These are phyloP conservation scores for Marisa cornuarietis DNA, from an alignment of 1,140 invertebrate species.

Conservation along the genomic window DNA sequence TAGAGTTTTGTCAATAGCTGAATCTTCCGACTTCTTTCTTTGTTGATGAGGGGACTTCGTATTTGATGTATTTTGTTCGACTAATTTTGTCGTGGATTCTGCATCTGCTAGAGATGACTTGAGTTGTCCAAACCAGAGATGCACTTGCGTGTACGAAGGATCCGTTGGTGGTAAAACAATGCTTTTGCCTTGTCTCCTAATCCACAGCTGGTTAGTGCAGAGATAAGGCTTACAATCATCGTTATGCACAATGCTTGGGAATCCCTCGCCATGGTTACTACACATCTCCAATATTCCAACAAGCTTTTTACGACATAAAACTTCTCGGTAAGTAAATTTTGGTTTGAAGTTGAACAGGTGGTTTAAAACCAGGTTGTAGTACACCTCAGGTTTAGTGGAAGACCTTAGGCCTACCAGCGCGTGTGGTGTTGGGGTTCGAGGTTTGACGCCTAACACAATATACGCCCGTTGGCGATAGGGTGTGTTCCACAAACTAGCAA, in stretches of 20 bases:
- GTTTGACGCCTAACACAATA: conserved; percentile 22
- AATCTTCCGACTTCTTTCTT: background rate
- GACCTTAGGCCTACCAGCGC: conserved; percentile 2
- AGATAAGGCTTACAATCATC: conserved; percentile 1
- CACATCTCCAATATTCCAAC: conserved; percentile 19
- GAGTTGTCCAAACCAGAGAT: conserved; percentile 12
- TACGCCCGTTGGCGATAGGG: background rate
- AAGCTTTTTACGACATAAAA: background rate
- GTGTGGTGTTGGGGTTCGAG: background rate
- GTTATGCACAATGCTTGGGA: conserved; percentile 14
- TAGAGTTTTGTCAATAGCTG: background rate
- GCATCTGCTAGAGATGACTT: background rate
- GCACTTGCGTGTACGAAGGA: conserved; percentile 7
- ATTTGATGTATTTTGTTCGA: background rate
- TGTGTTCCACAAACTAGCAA: conserved; percentile 26
- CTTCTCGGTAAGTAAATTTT: conserved; percentile 18
- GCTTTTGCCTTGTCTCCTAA: conserved; percentile 3
- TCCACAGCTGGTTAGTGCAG: conserved; percentile 19
- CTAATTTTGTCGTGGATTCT: background rate
- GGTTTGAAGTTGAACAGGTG: conserved; percentile 2
- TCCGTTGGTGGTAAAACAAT: background rate
- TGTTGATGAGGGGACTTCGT: no score
- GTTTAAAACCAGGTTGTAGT: conserved; percentile 1
- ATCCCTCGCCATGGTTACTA: background rate
- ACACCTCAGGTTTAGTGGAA: background rate